These are phyloP conservation scores for Falcaria lacertinaria DNA, from an alignment of 2,888 invertebrate species.

Conservation along the genomic window DNA sequence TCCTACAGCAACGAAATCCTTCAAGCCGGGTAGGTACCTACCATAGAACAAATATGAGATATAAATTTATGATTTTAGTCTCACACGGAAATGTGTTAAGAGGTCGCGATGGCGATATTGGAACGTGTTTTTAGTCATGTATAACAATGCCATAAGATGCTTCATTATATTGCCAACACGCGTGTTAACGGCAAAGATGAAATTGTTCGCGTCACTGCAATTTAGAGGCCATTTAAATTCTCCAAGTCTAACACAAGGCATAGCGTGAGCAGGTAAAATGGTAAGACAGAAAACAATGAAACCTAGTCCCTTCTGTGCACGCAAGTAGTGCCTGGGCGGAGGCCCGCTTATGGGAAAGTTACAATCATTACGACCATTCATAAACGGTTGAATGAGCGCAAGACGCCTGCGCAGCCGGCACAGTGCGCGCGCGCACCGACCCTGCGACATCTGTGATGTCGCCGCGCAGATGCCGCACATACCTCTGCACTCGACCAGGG, in stretches of 20 bases:
- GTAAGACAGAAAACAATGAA: constrained; percentile 22
- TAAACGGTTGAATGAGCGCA: constrained; percentile 73
- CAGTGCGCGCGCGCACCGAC: constrained; percentile 49
- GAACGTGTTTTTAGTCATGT: background rate
- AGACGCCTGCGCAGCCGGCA: constrained; percentile 36
- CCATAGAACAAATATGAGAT: no score
- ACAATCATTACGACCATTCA: constrained; percentile 72
- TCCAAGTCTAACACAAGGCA: constrained; percentile 5
- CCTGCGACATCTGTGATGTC: constrained; percentile 50
- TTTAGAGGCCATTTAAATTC: background rate
- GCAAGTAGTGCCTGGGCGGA: constrained; percentile 49
- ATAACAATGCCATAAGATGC: background rate
- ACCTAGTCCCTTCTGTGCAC: constrained; percentile 34
- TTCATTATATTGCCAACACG: background rate
- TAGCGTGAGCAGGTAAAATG: constrained; percentile 23
- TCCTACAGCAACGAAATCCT: background rate
- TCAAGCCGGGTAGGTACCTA: no score
- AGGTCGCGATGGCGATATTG: no score
- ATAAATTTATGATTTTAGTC: no score
- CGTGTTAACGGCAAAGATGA: background rate
- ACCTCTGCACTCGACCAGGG: constrained; percentile 11
- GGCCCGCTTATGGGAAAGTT: constrained; percentile 72
- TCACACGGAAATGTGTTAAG: no score
- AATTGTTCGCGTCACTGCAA: constrained; percentile 1
- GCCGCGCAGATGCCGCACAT: constrained; percentile 36